These are phyloP conservation scores for Lycocerus yunnanus DNA, from an alignment of 2,888 invertebrate genomes.

Conservation along the genomic window DNA sequence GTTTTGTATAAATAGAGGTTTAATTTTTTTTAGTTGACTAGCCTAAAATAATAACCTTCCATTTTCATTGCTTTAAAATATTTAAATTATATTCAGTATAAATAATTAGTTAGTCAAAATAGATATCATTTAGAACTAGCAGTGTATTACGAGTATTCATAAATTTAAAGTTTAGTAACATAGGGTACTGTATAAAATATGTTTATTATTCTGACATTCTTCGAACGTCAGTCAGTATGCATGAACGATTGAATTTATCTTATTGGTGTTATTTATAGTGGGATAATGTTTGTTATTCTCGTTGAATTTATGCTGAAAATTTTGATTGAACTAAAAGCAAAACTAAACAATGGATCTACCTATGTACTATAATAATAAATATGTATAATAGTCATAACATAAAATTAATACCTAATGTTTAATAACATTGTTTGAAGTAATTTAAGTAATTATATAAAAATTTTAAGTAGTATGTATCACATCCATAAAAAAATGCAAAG, in stretches of 20 bases:
- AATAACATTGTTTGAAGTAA: not conserved
- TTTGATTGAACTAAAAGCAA: no score
- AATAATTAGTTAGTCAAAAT: not conserved
- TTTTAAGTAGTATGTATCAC: no score
- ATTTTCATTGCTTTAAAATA: not conserved
- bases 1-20: no score
- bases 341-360: not conserved
- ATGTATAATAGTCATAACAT: not conserved
- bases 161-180: slow-evolving; percentile 29
- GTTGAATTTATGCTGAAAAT: not conserved
- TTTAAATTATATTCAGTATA: slow-evolving; percentile 1
- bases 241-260: slow-evolving; percentile 10
- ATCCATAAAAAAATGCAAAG: not conserved
- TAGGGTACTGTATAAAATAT: slow-evolving; percentile 19
- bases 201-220: slow-evolving; percentile 28
- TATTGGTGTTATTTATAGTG: not conserved
- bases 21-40: no score
- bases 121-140: not conserved
- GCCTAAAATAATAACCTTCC: no score
- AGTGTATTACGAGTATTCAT: slow-evolving; percentile 11
- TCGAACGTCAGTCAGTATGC: slow-evolving; percentile 24
- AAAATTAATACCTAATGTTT: not conserved
- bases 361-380: not conserved
- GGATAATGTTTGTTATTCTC: not conserved
- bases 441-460: not conserved